phyloP scores from a whole-genome alignment of 2,888 invertebrate species.

The Macroteleia sp. region DNA sequence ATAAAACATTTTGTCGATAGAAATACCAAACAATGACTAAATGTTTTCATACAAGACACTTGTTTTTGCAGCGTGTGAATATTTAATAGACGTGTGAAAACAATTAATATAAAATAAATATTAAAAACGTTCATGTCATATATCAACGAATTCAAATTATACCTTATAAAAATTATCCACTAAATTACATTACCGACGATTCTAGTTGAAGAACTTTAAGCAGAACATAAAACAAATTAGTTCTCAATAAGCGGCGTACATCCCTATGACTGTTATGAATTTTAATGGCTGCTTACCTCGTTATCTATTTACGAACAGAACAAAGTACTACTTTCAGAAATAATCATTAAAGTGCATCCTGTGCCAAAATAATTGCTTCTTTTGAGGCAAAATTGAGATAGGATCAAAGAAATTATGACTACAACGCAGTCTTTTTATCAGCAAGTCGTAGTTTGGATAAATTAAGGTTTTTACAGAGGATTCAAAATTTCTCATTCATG shows the following conservation, averaged over 20 bases:
- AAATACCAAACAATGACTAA: too few relatives aligned
- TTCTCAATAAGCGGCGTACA: constrained; percentile 25
- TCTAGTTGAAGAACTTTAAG: not conserved
- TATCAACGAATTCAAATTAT: too few relatives aligned
- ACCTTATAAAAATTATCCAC: too few relatives aligned
- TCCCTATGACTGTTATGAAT: constrained; percentile 39
- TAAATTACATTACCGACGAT: too few relatives aligned
- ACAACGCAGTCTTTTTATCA: constrained; percentile 48
- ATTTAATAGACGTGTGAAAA: too few relatives aligned
- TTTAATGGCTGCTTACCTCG: constrained; percentile 50
- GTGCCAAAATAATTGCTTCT: constrained; percentile 58
- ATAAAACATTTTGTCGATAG: too few relatives aligned
- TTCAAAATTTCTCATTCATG: constrained; percentile 40
- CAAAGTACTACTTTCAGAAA: constrained; percentile 41
- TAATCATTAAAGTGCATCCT: constrained; percentile 51
- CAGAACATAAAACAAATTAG: constrained; percentile 14
- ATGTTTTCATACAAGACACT: too few relatives aligned
- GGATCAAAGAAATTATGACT: constrained; percentile 59
- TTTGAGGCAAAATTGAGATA: constrained; percentile 41
- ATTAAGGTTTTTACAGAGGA: constrained; percentile 42
- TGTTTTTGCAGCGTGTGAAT: too few relatives aligned
- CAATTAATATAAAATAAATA: too few relatives aligned
- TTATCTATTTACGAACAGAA: constrained; percentile 33
- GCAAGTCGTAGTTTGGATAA: constrained; percentile 37
- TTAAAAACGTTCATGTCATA: too few relatives aligned